These are phyloP conservation scores for Emydoidea blandingii DNA, from an alignment of 2,797 vertebrate genomes.

Conservation along the genomic window DNA sequence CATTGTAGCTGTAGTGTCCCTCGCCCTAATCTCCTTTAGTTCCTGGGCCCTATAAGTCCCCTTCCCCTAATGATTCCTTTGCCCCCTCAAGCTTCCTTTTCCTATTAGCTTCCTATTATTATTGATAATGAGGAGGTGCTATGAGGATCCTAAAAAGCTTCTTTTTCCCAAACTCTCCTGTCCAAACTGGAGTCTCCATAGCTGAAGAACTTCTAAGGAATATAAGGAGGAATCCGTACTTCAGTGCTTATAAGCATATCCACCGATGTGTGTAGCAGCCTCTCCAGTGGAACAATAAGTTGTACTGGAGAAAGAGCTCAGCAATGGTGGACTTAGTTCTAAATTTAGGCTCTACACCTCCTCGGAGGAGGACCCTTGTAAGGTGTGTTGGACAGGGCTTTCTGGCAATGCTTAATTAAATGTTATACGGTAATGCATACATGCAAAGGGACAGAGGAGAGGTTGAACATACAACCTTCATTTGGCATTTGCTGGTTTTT, in stretches of 20 bases:
- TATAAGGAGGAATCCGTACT: neutral
- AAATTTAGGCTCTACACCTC: conserved; percentile 26
- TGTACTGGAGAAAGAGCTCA: conserved; percentile 29
- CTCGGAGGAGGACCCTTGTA: neutral
- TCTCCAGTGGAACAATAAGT: conserved; percentile 1
- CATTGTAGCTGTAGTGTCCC: neutral
- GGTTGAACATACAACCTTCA: too few relatives aligned
- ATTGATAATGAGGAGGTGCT: neutral
- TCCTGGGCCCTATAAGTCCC: neutral
- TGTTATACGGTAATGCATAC: neutral
- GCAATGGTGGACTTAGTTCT: neutral
- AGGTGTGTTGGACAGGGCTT: neutral
- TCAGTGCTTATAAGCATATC: neutral
- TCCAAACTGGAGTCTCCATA: neutral
- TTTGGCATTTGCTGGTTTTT: neutral
- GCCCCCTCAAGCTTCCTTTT: neutral
- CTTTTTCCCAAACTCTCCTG: neutral
- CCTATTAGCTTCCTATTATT: neutral
- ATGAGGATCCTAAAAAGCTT: neutral
- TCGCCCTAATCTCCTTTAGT: neutral
- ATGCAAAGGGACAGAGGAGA: neutral
- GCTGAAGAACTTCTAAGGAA: neutral
- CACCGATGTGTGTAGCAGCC: neutral
- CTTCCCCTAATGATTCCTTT: neutral
- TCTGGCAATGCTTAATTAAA: neutral